Base-by-base conservation (phyloP, 2,888 invertebrate genomes). In the Oscheius sp. region DNA sequence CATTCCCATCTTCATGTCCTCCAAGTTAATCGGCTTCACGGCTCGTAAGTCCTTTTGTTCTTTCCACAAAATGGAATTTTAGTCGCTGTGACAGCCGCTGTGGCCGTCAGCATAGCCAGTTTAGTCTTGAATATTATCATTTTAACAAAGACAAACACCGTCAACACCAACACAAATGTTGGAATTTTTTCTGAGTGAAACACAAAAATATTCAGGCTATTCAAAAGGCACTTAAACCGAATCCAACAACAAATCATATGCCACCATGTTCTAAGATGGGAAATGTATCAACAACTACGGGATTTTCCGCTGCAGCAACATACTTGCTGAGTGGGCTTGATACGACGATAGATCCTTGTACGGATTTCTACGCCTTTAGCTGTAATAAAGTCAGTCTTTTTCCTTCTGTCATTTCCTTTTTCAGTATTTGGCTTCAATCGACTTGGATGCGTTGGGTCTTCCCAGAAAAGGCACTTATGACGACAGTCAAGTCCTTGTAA, bases 381-480 rank as follows among this genome's bases (percentile, higher is more conserved):
- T 81, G 80, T 55, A 73, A 74, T 33, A 72, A 72, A 48, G 73
- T 73, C 20, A 29, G 53, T n/a, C n/a, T n/a, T n/a, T n/a, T n/a
- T n/a, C n/a, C n/a, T n/a, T n/a, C n/a, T n/a, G n/a, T n/a, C 33
- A 23, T 6, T 25, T 12, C 17, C n/a, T 37, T 15, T 4, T 75
- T 58, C 46, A 76, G 72, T 75, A 71, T 64, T 67, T 75, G 0
- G 63, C 68, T 67, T 71, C 66, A 15, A 73, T 72, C 33, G 61
- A 75, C 65, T 64, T 78, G 52, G 42, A 53, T 17, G n/a, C 37
- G n/a, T n/a, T n/a, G n/a, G 52, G 65, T 15, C 48, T 46, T 0
- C 17, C 52, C 3, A 70, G 83, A 17, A 72, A 81, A n/a, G 83
- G 82, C 64, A 78, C 82, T 2, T 82, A 81, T 42, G 81, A 78